Base-by-base conservation (phyloP, 2,888 invertebrate species). In the Ganaspis brasiliensis region DNA sequence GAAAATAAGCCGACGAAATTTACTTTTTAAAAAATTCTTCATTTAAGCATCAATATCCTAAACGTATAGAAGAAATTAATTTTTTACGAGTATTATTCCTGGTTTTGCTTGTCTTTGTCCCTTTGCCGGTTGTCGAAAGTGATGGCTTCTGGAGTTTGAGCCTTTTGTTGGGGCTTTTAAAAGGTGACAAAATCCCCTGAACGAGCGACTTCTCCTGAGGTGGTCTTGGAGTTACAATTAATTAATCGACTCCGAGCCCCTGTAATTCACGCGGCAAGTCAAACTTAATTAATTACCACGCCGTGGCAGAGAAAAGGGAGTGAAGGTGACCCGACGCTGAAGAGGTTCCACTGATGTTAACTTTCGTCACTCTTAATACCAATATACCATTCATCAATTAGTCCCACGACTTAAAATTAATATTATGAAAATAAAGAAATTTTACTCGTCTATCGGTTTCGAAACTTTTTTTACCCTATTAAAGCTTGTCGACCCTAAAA, bases 251-350 rank as follows among this genome's bases (percentile, higher is more conserved):
- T 85, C 40, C 82, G 75, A 83, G 81, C 83, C 84, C 86, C 83
- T 85, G 89, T 88, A 89, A 91, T 91, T 91, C 89, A 87, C 87
- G 89, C 87, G 87, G 85, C 86, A 87, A 90, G 89, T 89, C 89
- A 90, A 90, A 90, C 88, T 86, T 88, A 89, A 90, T 90, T 90
- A 90, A 90, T 90, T 90, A 90, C 83, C 83, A 82, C 78, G 26
- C 9, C n/a, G 24, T 45, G 59, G 45, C 49, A 61, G 74, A 71
- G 75, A 75, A 80, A 72, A 74, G 79, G 70, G 37, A 63, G 56
- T 9, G 16, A 14, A 10, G 21, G 72, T 40, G 26, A 57, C 72
- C 24, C 56, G 40, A 57, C 72, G 9, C 37, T 57, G 26, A 55
- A 57, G 24, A 57, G 24, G 35, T 40, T 72, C 24, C 19, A n/a